Percentiles rank a stretch among this genome's conserved stretches.
Conservation (phyloP, 2,113 vertebrate species). For the Ibidorhyncha struthersii region DNA sequence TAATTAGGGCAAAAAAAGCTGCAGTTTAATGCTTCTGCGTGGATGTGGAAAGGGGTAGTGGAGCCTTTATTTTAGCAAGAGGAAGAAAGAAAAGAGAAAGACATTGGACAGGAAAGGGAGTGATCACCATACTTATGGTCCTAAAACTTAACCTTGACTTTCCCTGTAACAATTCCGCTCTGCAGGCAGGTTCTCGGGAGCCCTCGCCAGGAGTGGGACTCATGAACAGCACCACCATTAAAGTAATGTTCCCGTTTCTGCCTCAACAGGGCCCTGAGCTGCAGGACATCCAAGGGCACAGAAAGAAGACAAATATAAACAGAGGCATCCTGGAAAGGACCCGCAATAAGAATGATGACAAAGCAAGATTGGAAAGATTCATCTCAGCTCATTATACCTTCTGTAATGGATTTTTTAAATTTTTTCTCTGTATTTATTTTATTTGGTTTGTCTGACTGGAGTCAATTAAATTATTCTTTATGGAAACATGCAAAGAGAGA, state of each 20-base stretch:
- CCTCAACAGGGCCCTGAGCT: not conserved
- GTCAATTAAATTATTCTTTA: not conserved
- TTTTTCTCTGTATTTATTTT: not conserved
- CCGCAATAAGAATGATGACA: not conserved
- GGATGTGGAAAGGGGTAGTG: not conserved
- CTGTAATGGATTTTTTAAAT: not conserved
- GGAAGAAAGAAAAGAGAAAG: not conserved
- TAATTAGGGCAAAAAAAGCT: not conserved
- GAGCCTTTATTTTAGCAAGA: not conserved
- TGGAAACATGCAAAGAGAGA: not conserved
- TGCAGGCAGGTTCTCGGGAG: not conserved
- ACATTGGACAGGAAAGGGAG: not conserved
- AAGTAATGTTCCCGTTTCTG: not conserved
- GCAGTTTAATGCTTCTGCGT: not conserved
- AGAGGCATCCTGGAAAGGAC: not conserved
- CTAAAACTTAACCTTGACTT: not conserved
- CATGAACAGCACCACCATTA: accelerated
- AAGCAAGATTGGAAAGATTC: not conserved
- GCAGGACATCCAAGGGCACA: not conserved
- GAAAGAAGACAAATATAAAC: not conserved
- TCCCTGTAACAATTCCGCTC: not conserved
- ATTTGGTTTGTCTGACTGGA: not conserved
- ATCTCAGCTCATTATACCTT: not conserved
- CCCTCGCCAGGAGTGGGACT: not conserved
- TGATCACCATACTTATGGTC: not conserved